A percentile compares a stretch with the other conserved stretches of the same genome.
Evolutionary conservation across 2,113 vertebrate species (phyloP).

Genomic region (Platycercus adscitus): DNA sequence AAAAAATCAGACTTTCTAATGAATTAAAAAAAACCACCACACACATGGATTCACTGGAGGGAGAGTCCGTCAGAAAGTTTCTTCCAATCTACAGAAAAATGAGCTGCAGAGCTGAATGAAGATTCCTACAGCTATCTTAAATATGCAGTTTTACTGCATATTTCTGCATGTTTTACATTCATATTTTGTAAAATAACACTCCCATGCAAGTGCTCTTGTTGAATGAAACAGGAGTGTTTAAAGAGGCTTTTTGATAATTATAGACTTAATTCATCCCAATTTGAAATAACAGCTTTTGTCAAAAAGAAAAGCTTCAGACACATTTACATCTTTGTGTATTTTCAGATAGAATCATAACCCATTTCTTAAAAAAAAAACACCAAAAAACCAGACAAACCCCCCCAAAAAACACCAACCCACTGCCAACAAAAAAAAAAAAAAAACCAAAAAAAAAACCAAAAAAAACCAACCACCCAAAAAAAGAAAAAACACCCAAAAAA

Average conservation of each 20-base stretch:
- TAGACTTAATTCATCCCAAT: neutral
- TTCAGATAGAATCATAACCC: neutral
- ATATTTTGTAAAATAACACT: neutral
- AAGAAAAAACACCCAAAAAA: neutral
- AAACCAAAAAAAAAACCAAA: too few relatives aligned
- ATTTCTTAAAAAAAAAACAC: neutral
- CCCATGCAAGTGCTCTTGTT: neutral
- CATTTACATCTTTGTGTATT: neutral
- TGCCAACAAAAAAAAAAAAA: too few relatives aligned
- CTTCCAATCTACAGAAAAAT: neutral
- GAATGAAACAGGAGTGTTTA: neutral
- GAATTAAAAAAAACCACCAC: neutral
- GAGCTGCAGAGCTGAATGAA: neutral
- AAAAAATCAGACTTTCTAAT: neutral
- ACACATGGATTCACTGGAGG: neutral
- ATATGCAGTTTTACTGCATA: neutral
- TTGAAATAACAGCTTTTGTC: neutral
- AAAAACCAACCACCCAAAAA: too few relatives aligned
- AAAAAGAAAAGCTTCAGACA: neutral
- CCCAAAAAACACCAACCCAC: too few relatives aligned
- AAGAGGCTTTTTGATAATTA: neutral
- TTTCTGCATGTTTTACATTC: neutral
- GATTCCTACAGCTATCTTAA: neutral
- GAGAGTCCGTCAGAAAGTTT: neutral
- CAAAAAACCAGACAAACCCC: too few relatives aligned